Conservation (phyloP, 2,888 invertebrate species). For the Hypena proboscidalis region DNA sequence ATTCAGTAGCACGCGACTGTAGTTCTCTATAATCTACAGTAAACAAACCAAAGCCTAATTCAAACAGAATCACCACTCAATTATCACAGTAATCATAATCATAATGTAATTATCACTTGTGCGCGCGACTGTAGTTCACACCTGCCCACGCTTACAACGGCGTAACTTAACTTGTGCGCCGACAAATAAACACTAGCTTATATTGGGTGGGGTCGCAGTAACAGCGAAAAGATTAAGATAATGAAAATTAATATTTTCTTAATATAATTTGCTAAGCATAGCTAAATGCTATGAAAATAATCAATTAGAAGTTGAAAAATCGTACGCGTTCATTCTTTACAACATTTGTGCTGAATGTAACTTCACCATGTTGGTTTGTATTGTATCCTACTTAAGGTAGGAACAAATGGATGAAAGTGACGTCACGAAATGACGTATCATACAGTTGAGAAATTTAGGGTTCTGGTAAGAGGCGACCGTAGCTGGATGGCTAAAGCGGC, state of each 20-base stretch:
- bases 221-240: constrained; percentile 8
- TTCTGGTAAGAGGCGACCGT: no score
- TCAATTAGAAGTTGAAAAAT: no score
- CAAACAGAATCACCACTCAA: constrained; percentile 26
- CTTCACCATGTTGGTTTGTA: no score
- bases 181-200: constrained; percentile 45
- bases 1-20: no score
- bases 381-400: no score
- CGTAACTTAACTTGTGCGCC: constrained; percentile 28
- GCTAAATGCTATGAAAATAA: not conserved
- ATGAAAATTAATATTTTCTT: not conserved
- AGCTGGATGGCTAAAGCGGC: no score
- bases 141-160: constrained; percentile 50
- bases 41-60: not conserved
- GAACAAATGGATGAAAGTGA: no score
- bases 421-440: no score
- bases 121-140: constrained; percentile 49
- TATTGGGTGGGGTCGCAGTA: constrained; percentile 10
- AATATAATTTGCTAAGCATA: not conserved
- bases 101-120: constrained; percentile 28
- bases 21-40: no score
- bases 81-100: constrained; percentile 40
- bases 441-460: no score
- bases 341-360: no score
- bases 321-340: no score